Evolutionary conservation across 2,113 vertebrate species (phyloP).

Genomic region (Herpetotheres cachinnans): DNA sequence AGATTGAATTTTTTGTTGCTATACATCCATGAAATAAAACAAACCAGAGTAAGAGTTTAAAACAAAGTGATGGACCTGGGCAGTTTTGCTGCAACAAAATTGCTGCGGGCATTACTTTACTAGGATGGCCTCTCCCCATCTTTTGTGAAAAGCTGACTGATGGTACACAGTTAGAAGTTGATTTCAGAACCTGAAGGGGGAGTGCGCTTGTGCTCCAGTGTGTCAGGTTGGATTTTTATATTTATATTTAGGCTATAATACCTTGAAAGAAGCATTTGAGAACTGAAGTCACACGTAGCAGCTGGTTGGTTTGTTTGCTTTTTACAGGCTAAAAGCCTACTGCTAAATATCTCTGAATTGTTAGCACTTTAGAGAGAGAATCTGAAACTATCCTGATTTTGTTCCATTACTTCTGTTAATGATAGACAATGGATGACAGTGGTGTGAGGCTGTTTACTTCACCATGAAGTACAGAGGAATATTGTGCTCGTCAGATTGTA

Average conservation of each 20-base stretch:
- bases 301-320: background rate
- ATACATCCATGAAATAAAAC: background rate
- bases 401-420: background rate
- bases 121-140: background rate
- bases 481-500: constrained; percentile 1
- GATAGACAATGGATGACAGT: background rate
- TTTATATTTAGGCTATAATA: background rate
- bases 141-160: background rate
- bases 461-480: constrained; percentile 20
- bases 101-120: background rate
- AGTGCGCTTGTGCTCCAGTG: background rate
- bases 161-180: background rate
- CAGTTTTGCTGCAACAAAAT: background rate
- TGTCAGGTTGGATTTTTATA: background rate
- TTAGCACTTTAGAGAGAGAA: background rate
- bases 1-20: background rate
- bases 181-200: background rate
- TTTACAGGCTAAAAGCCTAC: background rate
- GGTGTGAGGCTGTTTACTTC: constrained; percentile 25
- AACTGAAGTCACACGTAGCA: background rate
- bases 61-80: background rate
- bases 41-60: background rate
- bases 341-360: background rate
- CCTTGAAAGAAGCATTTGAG: background rate
- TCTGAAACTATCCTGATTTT: background rate